Base-by-base conservation (phyloP, 2,797 vertebrate species). In the Trematomus bernacchii region DNA sequence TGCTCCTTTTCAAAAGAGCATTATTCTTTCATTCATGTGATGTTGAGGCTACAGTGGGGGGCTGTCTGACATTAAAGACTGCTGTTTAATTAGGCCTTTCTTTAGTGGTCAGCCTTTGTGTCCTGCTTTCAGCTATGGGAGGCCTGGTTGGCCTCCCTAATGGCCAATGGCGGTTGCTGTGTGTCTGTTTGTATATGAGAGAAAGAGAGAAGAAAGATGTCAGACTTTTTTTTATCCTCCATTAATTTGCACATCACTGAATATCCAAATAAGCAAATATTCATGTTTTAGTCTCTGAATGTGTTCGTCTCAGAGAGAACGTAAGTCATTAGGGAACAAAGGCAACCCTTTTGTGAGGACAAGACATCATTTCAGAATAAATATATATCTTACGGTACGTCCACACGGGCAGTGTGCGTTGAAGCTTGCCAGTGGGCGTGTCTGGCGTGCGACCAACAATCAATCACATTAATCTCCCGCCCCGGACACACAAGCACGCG, bases 11-110 rank as follows among this genome's bases (percentile, higher is more conserved):
- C 79, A 88, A 87, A 91, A 74, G 78, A 85, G 81, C 81, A 83
- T 93, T 89, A 89, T 93, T 91, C 88, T 81, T 88, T 86, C 74
- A 87, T 88, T 89, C 83, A 78, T 80, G 83, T 89, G 82, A 71
- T 85, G 68, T 57, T 53, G 74, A 63, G 71, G 62, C 79, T 74
- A 60, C 76, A 73, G 80, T 75, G 71, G 73, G 79, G 77, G 78
- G 60, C 44, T 42, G 83, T 57, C 73, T 83, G 76, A 80, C 79
- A 82, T 89, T 87, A 89, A 92, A 90, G 75, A 70, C 80, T 55
- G 42, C 73, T 84, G 79, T 85, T 92, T 91, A 94, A 93, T 92
- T 90, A 92, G 85, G 77, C 68, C 64, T 85, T 88, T 88, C 81
- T 89, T 82, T 79, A 80, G 67, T 72, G 79, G 87, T 81, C 79